phyloP scores from a whole-genome alignment of 1,140 invertebrate species.

The Lasaia peninsularis region DNA sequence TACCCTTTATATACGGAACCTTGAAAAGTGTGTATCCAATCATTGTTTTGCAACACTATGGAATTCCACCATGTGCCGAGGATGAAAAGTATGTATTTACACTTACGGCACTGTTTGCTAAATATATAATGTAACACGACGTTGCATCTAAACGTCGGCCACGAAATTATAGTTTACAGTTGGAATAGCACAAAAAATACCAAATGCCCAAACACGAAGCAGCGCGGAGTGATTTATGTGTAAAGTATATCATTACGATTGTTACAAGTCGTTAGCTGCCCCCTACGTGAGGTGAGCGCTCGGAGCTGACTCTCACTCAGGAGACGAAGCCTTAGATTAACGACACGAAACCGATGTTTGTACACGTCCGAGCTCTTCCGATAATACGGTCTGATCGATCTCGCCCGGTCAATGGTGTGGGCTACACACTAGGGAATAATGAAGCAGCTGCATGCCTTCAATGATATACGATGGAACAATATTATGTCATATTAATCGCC shows the following conservation, averaged over 20 bases:
- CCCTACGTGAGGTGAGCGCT: conserved; percentile 61
- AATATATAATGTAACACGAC: background rate
- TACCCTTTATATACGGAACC: too few species aligned
- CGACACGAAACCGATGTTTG: conserved; percentile 72
- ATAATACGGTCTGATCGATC: conserved; percentile 69
- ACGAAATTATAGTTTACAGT: background rate
- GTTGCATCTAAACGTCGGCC: background rate
- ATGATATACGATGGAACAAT: conserved; percentile 26
- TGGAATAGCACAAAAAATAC: conserved; percentile 12
- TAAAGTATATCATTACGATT: conserved; percentile 46
- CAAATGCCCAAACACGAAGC: conserved; percentile 20
- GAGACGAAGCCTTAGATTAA: conserved; percentile 54
- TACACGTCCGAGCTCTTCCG: conserved; percentile 72
- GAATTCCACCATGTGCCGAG: too few species aligned
- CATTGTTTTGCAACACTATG: too few species aligned
- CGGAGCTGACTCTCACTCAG: conserved; percentile 50
- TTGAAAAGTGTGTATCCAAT: too few species aligned
- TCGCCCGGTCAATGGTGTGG: conserved; percentile 61
- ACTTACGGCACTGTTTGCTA: background rate
- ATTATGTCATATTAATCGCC: too few species aligned
- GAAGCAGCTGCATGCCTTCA: conserved; percentile 53
- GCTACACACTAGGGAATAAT: conserved; percentile 64
- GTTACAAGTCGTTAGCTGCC: conserved; percentile 54
- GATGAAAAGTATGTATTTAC: too few species aligned
- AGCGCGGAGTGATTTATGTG: conserved; percentile 26